These are phyloP conservation scores for Philereme vetulata DNA, from an alignment of 2,888 invertebrate species.

Conservation along the genomic window DNA sequence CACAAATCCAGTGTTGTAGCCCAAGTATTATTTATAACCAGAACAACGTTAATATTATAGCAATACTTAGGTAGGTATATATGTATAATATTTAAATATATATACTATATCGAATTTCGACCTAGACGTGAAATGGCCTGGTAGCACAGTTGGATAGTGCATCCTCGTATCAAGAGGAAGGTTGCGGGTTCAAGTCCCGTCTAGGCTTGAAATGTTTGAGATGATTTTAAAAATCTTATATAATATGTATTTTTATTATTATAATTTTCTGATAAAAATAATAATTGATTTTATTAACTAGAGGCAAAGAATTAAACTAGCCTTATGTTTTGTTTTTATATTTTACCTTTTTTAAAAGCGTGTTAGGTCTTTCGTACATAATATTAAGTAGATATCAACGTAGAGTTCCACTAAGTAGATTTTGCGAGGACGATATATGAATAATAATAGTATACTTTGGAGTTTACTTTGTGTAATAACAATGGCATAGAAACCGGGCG, in stretches of 20 bases:
- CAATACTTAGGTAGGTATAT: slow-evolving; percentile 12
- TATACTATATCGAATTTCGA: too few species aligned
- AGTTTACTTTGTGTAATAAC: background rate
- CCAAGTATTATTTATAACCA: background rate
- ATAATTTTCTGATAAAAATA: background rate
- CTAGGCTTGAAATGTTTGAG: too few species aligned
- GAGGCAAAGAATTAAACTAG: slow-evolving; percentile 11
- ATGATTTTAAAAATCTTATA: too few species aligned
- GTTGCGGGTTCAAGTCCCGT: too few species aligned
- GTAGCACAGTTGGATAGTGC: too few species aligned
- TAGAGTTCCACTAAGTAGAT: slow-evolving; percentile 41
- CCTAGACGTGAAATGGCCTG: too few species aligned
- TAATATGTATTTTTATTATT: background rate
- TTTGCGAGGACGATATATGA: background rate
- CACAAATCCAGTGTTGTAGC: background rate
- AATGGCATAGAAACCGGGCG: slow-evolving; percentile 43
- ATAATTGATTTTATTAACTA: background rate
- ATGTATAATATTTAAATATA: slow-evolving; percentile 2
- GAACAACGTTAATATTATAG: slow-evolving; percentile 4
- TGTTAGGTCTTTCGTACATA: slow-evolving; percentile 29
- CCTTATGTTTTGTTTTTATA: slow-evolving; percentile 23
- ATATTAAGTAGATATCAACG: slow-evolving; percentile 2
- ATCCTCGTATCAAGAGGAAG: too few species aligned
- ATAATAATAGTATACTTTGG: background rate
- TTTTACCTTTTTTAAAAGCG: slow-evolving; percentile 6